A percentile compares a stretch with the other conserved stretches of the same genome.
Evolutionary conservation across 1,140 invertebrate genomes (phyloP).

Genomic region (Cydia amplana): DNA sequence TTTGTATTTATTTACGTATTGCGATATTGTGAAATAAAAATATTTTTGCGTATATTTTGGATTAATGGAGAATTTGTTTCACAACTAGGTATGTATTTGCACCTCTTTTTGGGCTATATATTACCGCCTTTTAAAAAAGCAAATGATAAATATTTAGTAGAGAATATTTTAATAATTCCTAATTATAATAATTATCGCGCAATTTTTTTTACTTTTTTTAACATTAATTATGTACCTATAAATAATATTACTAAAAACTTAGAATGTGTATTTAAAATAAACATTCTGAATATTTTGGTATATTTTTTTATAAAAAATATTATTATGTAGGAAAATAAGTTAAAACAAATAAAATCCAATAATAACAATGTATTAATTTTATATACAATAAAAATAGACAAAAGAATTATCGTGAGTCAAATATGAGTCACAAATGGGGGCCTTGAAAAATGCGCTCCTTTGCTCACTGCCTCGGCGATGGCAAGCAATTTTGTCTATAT

Average conservation of each 20-base stretch:
- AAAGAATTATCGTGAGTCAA: slow-evolving; percentile 23
- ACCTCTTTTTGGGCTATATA: background rate
- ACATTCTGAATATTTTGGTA: too few species aligned
- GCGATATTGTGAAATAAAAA: background rate
- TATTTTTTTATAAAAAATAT: too few species aligned
- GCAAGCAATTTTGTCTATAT: slow-evolving; percentile 24
- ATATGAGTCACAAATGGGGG: slow-evolving; percentile 10
- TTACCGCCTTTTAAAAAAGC: background rate
- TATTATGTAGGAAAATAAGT: too few species aligned
- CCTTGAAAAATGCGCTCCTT: slow-evolving; percentile 21
- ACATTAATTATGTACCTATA: too few species aligned
- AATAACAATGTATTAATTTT: background rate
- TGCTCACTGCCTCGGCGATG: slow-evolving; percentile 1
- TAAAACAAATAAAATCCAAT: too few species aligned
- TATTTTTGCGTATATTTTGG: background rate
- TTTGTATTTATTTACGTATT: background rate
- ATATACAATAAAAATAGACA: slow-evolving; percentile 4
- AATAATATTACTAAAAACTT: too few species aligned
- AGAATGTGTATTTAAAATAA: too few species aligned
- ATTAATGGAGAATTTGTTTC: background rate
- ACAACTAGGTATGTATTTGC: background rate
- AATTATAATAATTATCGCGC: background rate
- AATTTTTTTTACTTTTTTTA: too few species aligned
- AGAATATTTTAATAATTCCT: background rate
- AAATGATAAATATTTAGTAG: background rate